Evolutionary conservation across 2,113 vertebrate genomes (phyloP).

Genomic region (Pelodiscus sinensis): DNA sequence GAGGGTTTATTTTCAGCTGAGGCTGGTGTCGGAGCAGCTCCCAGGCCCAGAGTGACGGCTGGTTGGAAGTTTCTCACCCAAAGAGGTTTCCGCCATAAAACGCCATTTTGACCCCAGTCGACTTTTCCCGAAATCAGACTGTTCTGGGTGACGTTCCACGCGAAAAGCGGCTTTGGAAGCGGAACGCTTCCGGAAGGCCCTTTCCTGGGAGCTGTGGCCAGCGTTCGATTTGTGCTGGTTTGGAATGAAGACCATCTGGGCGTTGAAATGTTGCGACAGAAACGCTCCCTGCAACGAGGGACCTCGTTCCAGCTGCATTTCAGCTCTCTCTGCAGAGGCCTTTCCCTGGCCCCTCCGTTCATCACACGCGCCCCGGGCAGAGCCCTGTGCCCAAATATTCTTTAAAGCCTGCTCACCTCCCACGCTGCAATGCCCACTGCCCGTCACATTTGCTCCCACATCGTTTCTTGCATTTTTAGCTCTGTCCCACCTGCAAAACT

Average conservation of each 20-base stretch:
- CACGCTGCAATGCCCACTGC: rapidly evolving
- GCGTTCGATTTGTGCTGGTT: background rate
- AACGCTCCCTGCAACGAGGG: too few species aligned
- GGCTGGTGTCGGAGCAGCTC: background rate
- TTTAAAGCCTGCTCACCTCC: background rate
- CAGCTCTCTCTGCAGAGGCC: background rate
- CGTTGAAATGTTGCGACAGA: background rate
- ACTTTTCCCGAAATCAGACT: background rate
- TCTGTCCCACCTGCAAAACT: background rate
- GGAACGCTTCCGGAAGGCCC: background rate
- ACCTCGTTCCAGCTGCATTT: background rate
- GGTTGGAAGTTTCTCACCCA: background rate
- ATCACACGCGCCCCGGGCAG: background rate
- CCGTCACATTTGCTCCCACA: background rate
- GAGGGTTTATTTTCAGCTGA: background rate
- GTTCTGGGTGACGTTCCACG: background rate
- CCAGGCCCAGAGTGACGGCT: background rate
- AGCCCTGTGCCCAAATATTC: background rate
- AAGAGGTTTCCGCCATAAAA: background rate
- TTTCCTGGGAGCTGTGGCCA: too few species aligned
- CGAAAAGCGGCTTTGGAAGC: background rate
- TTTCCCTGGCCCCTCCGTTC: background rate
- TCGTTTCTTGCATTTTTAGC: background rate
- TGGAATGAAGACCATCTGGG: background rate
- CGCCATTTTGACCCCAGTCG: background rate